These are phyloP conservation scores for Caenorhabditis virilis DNA, from an alignment of 2,888 invertebrate genomes.

Conservation along the genomic window DNA sequence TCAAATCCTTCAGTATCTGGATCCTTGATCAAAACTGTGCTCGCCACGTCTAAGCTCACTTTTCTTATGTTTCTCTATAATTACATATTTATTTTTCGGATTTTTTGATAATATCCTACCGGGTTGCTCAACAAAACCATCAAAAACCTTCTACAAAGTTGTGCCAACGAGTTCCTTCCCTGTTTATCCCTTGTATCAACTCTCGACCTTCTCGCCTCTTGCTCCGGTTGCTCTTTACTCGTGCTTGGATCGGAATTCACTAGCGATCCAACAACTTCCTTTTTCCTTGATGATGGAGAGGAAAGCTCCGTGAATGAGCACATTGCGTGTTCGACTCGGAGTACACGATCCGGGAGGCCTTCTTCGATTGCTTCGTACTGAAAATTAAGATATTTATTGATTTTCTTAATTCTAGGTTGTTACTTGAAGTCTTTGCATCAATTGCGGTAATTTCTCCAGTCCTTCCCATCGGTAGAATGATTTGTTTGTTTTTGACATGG, in stretches of 20 bases:
- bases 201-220: constrained; percentile 10
- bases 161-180: constrained; percentile 63
- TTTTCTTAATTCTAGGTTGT: neutral
- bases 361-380: constrained; percentile 59
- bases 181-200: constrained; percentile 43
- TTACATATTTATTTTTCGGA: too few species aligned
- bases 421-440: constrained; percentile 64
- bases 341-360: constrained; percentile 61
- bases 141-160: constrained; percentile 65
- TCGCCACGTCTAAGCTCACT: constrained; percentile 67
- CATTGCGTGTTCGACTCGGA: constrained; percentile 66
- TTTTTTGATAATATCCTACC: too few species aligned
- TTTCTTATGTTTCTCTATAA: constrained; percentile 50
- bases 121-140: constrained; percentile 67
- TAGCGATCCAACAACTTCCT: constrained; percentile 32
- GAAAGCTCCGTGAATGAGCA: constrained; percentile 62
- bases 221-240: constrained; percentile 1
- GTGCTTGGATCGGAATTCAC: constrained; percentile 6
- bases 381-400: constrained; percentile 5
- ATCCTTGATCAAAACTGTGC: constrained; percentile 67
- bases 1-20: constrained; percentile 65
- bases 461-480: constrained; percentile 66
- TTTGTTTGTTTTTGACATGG: constrained; percentile 68
- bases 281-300: constrained; percentile 16
- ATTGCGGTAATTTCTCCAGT: constrained; percentile 56